Evolutionary conservation across 1,140 invertebrate species (phyloP).

Genomic region (Drosophila bocki): DNA sequence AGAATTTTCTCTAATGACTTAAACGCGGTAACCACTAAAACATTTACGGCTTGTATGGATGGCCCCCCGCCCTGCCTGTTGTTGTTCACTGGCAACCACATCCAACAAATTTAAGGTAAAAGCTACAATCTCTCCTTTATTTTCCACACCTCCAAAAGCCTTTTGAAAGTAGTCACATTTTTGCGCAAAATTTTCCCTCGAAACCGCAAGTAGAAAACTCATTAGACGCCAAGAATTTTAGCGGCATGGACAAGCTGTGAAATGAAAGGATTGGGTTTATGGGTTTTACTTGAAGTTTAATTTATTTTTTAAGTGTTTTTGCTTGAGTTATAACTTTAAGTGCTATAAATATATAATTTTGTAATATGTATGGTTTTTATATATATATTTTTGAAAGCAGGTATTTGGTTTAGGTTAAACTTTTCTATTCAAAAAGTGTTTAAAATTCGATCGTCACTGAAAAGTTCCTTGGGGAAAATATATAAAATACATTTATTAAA

Average conservation of each 20-base stretch:
- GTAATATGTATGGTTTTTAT: neutral
- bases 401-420: neutral
- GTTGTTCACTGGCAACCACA: conserved; percentile 17
- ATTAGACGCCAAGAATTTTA: conserved; percentile 74
- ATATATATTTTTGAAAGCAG: neutral
- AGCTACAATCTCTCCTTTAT: conserved; percentile 17
- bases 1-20: conserved; percentile 81
- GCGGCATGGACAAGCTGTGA: conserved; percentile 41
- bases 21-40: conserved; percentile 80
- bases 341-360: neutral
- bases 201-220: conserved; percentile 80
- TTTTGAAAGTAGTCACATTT: conserved; percentile 71
- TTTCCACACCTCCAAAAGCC: conserved; percentile 2
- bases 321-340: neutral
- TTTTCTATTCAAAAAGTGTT: too few relatives aligned
- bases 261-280: conserved; percentile 6
- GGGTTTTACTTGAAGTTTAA: too few relatives aligned
- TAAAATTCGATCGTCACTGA: neutral
- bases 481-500: neutral
- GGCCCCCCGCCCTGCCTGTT: conserved; percentile 6
- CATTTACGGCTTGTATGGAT: conserved; percentile 69
- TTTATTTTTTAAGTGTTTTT: too few relatives aligned
- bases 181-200: conserved; percentile 66
- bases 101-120: conserved; percentile 31
- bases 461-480: neutral